Conservation (phyloP, 2,888 invertebrate species). For the Lithosia quadra region DNA sequence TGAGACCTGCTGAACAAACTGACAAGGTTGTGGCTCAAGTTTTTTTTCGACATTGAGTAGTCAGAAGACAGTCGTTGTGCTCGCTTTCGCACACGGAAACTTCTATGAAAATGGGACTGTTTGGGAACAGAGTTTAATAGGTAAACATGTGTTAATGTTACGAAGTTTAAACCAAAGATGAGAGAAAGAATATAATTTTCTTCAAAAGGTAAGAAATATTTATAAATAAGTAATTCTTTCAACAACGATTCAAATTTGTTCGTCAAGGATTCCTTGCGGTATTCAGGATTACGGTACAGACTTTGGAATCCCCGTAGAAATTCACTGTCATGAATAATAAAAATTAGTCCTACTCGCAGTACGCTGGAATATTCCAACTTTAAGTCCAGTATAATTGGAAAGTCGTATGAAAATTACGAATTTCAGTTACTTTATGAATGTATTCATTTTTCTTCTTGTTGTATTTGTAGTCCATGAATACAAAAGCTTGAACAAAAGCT, state of each 20-base stretch:
- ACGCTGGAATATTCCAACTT: slow-evolving; percentile 27
- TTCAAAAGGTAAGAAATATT: slow-evolving; percentile 36
- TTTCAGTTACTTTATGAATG: not conserved
- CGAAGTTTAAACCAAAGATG: too few species aligned
- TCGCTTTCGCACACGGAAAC: too few species aligned
- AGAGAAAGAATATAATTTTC: not conserved
- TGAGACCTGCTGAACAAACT: too few species aligned
- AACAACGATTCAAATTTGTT: slow-evolving; percentile 57
- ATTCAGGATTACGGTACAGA: slow-evolving; percentile 63
- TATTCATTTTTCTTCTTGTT: not conserved
- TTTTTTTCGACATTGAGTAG: too few species aligned
- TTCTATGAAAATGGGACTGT: too few species aligned
- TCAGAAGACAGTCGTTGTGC: too few species aligned
- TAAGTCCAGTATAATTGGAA: slow-evolving; percentile 34
- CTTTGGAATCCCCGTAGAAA: slow-evolving; percentile 58
- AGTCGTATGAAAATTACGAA: slow-evolving; percentile 22
- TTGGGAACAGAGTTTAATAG: too few species aligned
- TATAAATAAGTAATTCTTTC: slow-evolving; percentile 58
- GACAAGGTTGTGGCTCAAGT: too few species aligned
- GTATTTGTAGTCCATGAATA: not conserved
- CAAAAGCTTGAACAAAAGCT: not conserved
- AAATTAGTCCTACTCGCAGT: slow-evolving; percentile 53
- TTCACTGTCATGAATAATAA: slow-evolving; percentile 70
- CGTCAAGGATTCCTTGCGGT: slow-evolving; percentile 60
- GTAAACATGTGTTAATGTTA: too few species aligned